phyloP scores from a whole-genome alignment of 2,113 vertebrate species.

The Piprites chloris region DNA sequence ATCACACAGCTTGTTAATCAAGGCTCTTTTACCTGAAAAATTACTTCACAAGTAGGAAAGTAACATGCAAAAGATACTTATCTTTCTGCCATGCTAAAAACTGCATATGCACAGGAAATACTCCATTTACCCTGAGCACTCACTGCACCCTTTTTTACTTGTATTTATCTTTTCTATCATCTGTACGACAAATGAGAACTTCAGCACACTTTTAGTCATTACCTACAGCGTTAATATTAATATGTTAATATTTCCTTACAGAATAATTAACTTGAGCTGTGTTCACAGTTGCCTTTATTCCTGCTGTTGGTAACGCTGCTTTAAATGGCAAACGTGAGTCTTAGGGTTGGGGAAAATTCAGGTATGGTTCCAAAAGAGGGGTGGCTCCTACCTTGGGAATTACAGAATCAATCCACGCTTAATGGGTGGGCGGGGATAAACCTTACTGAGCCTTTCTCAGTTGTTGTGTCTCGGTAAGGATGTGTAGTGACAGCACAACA shows the following conservation, averaged over 20 bases:
- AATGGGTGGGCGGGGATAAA: neutral
- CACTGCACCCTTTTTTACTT: neutral
- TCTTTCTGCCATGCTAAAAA: neutral
- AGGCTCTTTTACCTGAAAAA: neutral
- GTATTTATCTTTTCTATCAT: neutral
- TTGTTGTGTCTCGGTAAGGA: neutral
- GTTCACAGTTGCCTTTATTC: neutral
- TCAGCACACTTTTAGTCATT: neutral
- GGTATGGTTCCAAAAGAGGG: neutral
- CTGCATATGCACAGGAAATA: neutral
- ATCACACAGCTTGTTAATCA: neutral
- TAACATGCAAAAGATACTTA: neutral
- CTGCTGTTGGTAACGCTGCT: neutral
- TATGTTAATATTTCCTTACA: neutral
- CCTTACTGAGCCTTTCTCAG: neutral
- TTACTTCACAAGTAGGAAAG: neutral
- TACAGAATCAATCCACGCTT: neutral
- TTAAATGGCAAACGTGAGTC: neutral
- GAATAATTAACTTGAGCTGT: neutral
- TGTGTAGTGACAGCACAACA: accelerated
- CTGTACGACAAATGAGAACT: neutral
- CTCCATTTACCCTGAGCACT: neutral
- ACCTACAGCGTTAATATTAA: neutral
- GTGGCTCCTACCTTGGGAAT: neutral
- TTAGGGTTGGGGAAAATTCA: neutral